Conservation (phyloP, 1,140 invertebrate species). For the Chlorops oryzae region DNA sequence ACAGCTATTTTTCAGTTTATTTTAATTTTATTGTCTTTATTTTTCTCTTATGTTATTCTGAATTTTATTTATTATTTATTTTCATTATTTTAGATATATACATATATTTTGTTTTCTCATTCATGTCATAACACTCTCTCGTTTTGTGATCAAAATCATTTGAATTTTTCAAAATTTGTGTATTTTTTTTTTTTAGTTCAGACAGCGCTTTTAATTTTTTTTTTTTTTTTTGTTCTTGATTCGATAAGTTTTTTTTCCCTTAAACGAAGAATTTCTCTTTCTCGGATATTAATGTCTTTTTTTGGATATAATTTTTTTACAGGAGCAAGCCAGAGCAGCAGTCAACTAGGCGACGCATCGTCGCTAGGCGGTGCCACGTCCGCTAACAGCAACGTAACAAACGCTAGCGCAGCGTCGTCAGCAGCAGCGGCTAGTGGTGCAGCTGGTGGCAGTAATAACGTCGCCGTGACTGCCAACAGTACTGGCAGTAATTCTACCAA, state of each 20-base stretch:
- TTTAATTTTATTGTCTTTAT: too few relatives aligned
- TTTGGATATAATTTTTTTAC: neutral
- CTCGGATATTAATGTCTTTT: too few relatives aligned
- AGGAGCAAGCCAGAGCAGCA: slow-evolving; percentile 9
- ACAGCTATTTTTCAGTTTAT: too few relatives aligned
- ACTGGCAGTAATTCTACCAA: slow-evolving; percentile 12
- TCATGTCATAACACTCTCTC: too few relatives aligned
- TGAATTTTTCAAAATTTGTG: too few relatives aligned
- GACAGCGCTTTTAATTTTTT: neutral
- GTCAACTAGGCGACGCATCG: slow-evolving; percentile 9
- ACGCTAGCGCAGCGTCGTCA: slow-evolving; percentile 1
- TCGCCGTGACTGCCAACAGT: slow-evolving; percentile 5
- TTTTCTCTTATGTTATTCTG: too few relatives aligned
- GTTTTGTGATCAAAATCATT: too few relatives aligned
- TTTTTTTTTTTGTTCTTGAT: neutral
- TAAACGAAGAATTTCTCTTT: neutral
- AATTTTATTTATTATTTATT: too few relatives aligned
- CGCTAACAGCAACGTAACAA: slow-evolving; percentile 7
- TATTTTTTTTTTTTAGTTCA: too few relatives aligned
- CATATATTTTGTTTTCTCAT: too few relatives aligned
- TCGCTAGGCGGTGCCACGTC: slow-evolving; percentile 2
- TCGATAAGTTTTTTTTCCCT: neutral
- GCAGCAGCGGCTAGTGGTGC: slow-evolving; percentile 11
- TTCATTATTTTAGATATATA: too few relatives aligned
- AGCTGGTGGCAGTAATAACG: slow-evolving; percentile 14